These are phyloP conservation scores for Yponomeuta sedellus DNA, from an alignment of 2,888 invertebrate genomes.

Conservation along the genomic window DNA sequence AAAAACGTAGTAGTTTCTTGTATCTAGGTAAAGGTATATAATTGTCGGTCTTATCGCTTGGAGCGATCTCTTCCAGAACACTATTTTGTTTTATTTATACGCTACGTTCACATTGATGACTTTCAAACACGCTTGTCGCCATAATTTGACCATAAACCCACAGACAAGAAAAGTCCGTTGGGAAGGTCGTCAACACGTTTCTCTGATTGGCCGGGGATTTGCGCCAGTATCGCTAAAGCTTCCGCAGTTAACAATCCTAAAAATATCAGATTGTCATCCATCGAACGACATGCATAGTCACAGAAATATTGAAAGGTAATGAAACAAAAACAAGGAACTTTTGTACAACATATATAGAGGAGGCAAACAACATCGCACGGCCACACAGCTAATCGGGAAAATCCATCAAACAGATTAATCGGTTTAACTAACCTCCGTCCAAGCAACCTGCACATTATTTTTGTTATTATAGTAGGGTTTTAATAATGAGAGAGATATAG, in stretches of 20 bases:
- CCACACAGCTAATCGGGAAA: constrained; percentile 9
- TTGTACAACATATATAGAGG: not conserved
- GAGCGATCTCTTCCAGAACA: too few relatives aligned
- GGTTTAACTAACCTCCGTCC: constrained; percentile 78
- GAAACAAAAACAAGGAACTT: not conserved
- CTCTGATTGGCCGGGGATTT: not conserved
- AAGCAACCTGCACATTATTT: constrained; percentile 75
- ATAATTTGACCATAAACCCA: too few relatives aligned
- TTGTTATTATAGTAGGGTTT: constrained; percentile 37
- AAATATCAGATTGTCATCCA: constrained; percentile 2
- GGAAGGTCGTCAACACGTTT: too few relatives aligned
- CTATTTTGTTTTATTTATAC: too few relatives aligned
- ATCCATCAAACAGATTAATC: constrained; percentile 1
- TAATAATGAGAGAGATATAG: too few relatives aligned
- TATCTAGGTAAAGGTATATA: too few relatives aligned
- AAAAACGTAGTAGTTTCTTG: too few relatives aligned
- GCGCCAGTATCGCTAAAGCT: not conserved
- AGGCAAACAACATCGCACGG: constrained; percentile 4
- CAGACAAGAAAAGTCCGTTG: too few relatives aligned
- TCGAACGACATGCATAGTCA: constrained; percentile 8
- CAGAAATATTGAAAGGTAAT: not conserved
- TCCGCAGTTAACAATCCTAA: not conserved
- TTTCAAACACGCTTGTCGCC: too few relatives aligned
- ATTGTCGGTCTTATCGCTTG: too few relatives aligned
- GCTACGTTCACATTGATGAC: too few relatives aligned